phyloP scores from a whole-genome alignment of 2,888 invertebrate genomes.

The Troides helena region DNA sequence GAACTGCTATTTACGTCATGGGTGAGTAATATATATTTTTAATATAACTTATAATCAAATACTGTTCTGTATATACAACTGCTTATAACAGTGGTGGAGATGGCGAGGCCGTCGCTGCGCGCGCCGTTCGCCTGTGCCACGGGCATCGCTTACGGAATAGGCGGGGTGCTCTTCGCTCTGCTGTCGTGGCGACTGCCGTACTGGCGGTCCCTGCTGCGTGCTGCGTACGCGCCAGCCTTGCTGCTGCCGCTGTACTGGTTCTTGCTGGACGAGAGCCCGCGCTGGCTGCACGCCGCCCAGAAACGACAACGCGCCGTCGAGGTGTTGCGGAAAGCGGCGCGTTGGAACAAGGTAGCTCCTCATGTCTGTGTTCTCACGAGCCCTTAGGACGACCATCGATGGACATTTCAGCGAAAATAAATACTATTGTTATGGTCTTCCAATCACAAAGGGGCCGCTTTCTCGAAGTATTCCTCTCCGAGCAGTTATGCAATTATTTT shows the following conservation, averaged over 20 bases:
- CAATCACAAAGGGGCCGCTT: too few species aligned
- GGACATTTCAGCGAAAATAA: too few species aligned
- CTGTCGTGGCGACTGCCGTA: conserved; percentile 72
- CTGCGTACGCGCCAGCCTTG: conserved; percentile 84
- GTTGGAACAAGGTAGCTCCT: conserved; percentile 79
- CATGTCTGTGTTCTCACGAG: too few species aligned
- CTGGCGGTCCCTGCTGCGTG: conserved; percentile 84
- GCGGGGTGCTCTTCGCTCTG: conserved; percentile 74
- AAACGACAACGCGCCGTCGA: conserved; percentile 77
- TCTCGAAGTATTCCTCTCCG: too few species aligned
- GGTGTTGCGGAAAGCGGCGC: conserved; percentile 82
- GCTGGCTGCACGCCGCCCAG: conserved; percentile 86
- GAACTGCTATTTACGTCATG: conserved; percentile 75
- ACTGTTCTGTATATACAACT: neutral
- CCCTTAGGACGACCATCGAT: too few species aligned
- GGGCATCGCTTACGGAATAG: conserved; percentile 73
- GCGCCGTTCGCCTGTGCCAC: conserved; percentile 66
- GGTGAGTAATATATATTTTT: conserved; percentile 42
- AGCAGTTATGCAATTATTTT: too few species aligned
- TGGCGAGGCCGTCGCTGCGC: conserved; percentile 63
- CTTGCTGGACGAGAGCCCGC: conserved; percentile 85
- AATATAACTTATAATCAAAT: too few species aligned
- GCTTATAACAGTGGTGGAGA: conserved; percentile 55
- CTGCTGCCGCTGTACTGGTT: conserved; percentile 84
- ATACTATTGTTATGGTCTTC: too few species aligned